phyloP scores from a whole-genome alignment of 2,113 vertebrate genomes.

The Vidua macroura region DNA sequence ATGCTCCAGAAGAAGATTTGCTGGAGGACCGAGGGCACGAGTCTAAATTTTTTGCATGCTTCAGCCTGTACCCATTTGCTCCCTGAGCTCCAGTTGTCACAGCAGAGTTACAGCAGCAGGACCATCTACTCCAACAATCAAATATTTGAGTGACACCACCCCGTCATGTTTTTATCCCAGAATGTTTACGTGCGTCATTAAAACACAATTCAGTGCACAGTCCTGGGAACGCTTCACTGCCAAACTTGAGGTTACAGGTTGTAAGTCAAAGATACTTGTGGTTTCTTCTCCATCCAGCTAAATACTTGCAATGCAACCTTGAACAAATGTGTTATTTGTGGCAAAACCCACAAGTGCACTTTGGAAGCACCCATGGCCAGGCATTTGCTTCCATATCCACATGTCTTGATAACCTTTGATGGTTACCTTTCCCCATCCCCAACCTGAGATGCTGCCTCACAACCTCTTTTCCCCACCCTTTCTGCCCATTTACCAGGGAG shows the following conservation, averaged over 20 bases:
- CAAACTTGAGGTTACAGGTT: neutral
- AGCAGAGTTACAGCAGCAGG: neutral
- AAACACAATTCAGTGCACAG: neutral
- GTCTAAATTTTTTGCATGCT: slow-evolving; percentile 12
- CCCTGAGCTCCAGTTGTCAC: slow-evolving; percentile 25
- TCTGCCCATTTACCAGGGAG: neutral
- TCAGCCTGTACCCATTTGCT: slow-evolving; percentile 31
- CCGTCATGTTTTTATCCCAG: neutral
- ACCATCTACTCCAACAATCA: neutral
- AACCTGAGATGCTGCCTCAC: neutral
- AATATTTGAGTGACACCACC: neutral
- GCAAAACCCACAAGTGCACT: neutral
- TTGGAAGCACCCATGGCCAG: neutral
- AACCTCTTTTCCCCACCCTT: neutral
- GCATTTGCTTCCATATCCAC: neutral
- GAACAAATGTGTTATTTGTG: neutral
- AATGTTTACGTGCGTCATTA: neutral
- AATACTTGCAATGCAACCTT: neutral
- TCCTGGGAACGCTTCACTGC: neutral
- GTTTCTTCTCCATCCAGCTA: neutral
- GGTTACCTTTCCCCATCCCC: neutral
- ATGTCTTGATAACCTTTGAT: neutral
- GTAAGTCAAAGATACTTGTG: neutral
- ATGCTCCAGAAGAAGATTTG: slow-evolving; percentile 4
- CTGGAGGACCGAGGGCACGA: neutral